These are phyloP conservation scores for Yponomeuta malinellus DNA, from an alignment of 2,888 invertebrate species.

Conservation along the genomic window DNA sequence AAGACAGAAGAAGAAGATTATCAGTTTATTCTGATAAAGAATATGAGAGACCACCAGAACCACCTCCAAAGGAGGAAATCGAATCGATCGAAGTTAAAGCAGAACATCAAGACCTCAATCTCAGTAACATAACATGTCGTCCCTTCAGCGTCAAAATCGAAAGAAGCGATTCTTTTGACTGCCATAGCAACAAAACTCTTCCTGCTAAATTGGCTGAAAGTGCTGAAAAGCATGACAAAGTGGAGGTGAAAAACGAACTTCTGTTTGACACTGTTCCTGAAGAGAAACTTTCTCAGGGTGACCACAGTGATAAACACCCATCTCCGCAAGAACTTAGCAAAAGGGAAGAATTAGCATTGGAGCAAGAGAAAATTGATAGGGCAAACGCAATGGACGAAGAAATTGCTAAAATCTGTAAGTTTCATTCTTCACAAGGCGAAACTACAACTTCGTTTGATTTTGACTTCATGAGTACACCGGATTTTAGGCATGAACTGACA, in stretches of 20 bases:
- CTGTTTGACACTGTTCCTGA: not conserved
- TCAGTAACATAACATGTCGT: not conserved
- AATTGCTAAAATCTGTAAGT: slow-evolving; percentile 23
- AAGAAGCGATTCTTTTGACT: slow-evolving; percentile 9
- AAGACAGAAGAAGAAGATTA: slow-evolving; percentile 32
- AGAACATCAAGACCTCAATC: slow-evolving; percentile 25
- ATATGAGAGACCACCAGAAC: slow-evolving; percentile 32
- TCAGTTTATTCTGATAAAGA: slow-evolving; percentile 25
- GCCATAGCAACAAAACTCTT: slow-evolving; percentile 5
- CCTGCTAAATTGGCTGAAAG: not conserved
- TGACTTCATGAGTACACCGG: not conserved
- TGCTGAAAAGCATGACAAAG: not conserved
- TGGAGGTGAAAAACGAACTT: not conserved
- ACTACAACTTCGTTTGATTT: slow-evolving; percentile 24
- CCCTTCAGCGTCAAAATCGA: slow-evolving; percentile 1
- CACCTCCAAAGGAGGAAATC: slow-evolving; percentile 32
- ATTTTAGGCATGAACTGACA: not conserved
- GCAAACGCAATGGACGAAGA: slow-evolving; percentile 39
- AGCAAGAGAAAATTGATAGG: slow-evolving; percentile 36
- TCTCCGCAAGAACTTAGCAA: not conserved
- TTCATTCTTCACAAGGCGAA: slow-evolving; percentile 11
- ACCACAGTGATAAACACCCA: not conserved
- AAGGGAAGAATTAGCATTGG: slow-evolving; percentile 30
- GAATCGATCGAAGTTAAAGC: slow-evolving; percentile 35
- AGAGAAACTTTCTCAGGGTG: not conserved